Base-by-base conservation (phyloP, 2,113 vertebrate species). In the Ameiurus melas region DNA sequence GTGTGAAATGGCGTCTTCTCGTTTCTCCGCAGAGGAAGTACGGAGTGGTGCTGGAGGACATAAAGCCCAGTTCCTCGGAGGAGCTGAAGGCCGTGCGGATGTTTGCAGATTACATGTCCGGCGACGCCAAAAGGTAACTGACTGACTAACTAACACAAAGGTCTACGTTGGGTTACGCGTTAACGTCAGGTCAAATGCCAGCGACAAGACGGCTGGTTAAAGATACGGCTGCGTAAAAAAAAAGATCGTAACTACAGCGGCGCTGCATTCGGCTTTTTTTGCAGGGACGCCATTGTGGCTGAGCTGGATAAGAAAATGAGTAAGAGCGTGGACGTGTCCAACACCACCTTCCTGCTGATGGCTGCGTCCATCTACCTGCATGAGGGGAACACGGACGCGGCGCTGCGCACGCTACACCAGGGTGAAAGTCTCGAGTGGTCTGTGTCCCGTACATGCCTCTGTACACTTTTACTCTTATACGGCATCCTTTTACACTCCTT, bases 351-450 rank as follows among this genome's bases (percentile, higher is more conserved):
- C 94, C 92, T 99, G 82, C 93, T 99, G 77, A 98, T 99, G 98
- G 97, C 98, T 0, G 97, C 97, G 0, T 97, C 98, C 33, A 94
- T 99, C 91, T 99, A 98, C 87, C 93, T 96, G 92, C 97, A 98
- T 0, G 96, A 97, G 84, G 90, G 93, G 83, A 98, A 99, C 85
- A 95, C 95, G 0, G 98, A 99, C 0, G 97, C 97, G 0, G 97
- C 98, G 0, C 94, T 99, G 71, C 94, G 97, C 0, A 83, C 97
- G 0, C 94, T 99, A 86, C 97, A 98, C 87, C 98, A 99, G 91
- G 98, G 97, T 20, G 98, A 99, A 2, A 97, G 97, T 91, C 93
- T 99, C 60, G 98, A 99, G 25, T 98, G 98, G 98, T 99, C 85
- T 92, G 95, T 83, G 25, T 53, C 17, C 47, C 77, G 55, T 4